phyloP scores from a whole-genome alignment of 2,888 invertebrate species.

The Helleia helle region DNA sequence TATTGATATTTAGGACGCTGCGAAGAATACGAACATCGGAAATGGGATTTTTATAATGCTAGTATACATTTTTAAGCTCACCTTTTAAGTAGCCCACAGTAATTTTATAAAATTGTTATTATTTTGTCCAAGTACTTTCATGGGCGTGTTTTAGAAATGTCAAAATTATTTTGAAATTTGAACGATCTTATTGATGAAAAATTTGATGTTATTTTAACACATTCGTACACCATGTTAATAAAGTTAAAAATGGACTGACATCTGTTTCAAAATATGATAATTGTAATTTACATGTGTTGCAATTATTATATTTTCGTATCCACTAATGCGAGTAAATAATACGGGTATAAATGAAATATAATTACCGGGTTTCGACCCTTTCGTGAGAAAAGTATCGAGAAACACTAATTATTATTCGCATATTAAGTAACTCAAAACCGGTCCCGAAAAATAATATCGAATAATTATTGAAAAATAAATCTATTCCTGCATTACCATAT shows the following conservation, averaged over 20 bases:
- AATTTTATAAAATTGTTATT: no score
- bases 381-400: conserved; percentile 65
- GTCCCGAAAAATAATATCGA: conserved; percentile 31
- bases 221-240: no score
- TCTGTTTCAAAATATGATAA: no score
- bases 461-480: conserved; percentile 36
- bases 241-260: no score
- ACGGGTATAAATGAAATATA: conserved; percentile 13
- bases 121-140: no score
- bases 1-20: conserved; percentile 53
- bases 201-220: no score
- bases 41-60: conserved; percentile 56
- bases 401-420: conserved; percentile 68
- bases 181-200: no score
- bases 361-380: conserved; percentile 43
- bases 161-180: neutral
- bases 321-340: neutral
- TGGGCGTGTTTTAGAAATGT: no score
- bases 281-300: no score
- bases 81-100: conserved; percentile 8
- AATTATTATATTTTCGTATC: neutral
- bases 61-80: conserved; percentile 29
- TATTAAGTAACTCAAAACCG: conserved; percentile 50
- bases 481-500: conserved; percentile 47
- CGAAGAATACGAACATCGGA: conserved; percentile 42